phyloP scores from a whole-genome alignment of 2,113 vertebrate species.

The Phainopepla nitens region DNA sequence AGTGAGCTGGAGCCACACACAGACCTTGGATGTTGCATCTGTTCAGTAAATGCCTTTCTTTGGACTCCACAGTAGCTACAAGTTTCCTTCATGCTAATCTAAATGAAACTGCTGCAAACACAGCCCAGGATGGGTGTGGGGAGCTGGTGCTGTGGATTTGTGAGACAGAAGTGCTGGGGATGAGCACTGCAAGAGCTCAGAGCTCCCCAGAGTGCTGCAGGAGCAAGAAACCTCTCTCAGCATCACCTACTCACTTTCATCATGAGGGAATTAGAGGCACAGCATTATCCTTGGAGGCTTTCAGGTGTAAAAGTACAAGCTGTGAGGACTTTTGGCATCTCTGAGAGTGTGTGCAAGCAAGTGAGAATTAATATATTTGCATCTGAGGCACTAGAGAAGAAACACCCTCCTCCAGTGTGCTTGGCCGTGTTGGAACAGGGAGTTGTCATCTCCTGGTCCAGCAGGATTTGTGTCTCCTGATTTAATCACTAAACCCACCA shows the following conservation, averaged over 20 bases:
- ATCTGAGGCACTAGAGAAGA: not conserved
- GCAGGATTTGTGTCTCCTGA: not conserved
- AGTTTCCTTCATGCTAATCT: not conserved
- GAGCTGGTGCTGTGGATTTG: not conserved
- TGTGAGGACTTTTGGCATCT: not conserved
- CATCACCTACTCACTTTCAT: not conserved
- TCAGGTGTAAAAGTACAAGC: not conserved
- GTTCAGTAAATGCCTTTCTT: not conserved
- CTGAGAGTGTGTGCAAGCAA: not conserved
- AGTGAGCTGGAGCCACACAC: not conserved
- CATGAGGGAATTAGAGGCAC: not conserved
- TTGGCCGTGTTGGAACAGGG: accelerated
- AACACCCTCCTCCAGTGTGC: not conserved
- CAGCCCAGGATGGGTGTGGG: accelerated
- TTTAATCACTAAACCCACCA: not conserved
- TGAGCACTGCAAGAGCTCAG: not conserved
- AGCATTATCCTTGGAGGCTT: not conserved
- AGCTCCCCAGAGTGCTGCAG: not conserved
- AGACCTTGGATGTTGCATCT: not conserved
- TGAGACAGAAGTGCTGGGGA: not conserved
- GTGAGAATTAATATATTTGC: not conserved
- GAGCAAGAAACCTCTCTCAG: not conserved
- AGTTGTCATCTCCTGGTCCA: not conserved
- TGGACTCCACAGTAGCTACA: not conserved
- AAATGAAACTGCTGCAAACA: not conserved